Conservation (phyloP, 2,888 invertebrate species). For the Drosophila cognata region DNA sequence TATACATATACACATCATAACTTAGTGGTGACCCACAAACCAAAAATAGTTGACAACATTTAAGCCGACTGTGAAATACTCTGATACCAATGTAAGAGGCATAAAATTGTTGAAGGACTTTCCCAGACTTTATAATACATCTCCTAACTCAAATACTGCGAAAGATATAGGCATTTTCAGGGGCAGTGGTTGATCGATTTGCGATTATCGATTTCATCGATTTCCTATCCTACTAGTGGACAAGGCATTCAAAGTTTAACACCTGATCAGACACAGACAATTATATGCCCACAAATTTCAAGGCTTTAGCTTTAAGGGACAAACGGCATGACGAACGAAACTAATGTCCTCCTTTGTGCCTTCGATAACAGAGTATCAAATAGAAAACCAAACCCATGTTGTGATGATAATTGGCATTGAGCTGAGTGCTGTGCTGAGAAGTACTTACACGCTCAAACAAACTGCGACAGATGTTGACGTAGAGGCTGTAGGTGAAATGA, state of each 20-base stretch:
- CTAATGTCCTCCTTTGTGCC: neutral
- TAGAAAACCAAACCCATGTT: conserved; percentile 9
- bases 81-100: neutral
- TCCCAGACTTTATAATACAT: fast-evolving
- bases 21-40: conserved; percentile 16
- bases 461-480: conserved; percentile 96
- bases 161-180: fast-evolving
- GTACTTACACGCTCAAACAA: conserved; percentile 93
- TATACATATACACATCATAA: neutral
- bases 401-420: conserved; percentile 49
- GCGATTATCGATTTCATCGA: neutral
- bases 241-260: neutral
- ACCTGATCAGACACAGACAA: neutral
- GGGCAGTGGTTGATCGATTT: neutral
- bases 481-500: conserved; percentile 95
- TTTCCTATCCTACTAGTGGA: neutral
- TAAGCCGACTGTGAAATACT: neutral
- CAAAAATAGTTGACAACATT: neutral
- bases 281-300: neutral
- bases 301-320: neutral
- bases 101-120: neutral
- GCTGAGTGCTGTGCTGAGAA: conserved; percentile 3
- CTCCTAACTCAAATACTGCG: neutral
- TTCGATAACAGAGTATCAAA: neutral
- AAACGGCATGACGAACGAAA: neutral